A percentile compares a stretch with the other conserved stretches of the same genome.
These are phyloP conservation scores for Rhaphigaster nebulosa DNA, from an alignment of 2,888 invertebrate species.

Conservation along the genomic window DNA sequence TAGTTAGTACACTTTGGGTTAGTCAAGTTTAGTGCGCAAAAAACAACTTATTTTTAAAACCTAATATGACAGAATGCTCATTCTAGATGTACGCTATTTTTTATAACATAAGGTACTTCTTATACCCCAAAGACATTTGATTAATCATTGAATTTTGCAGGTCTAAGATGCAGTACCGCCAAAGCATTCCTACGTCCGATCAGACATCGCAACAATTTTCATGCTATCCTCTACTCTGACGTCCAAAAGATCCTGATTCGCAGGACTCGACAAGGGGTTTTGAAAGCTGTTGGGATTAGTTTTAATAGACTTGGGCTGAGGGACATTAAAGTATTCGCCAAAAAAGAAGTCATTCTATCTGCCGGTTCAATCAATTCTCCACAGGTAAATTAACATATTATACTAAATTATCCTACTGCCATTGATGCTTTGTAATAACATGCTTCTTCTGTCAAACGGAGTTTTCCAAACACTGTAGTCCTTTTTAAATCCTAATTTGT, in stretches of 20 bases:
- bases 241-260: slow-evolving; percentile 80
- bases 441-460: neutral
- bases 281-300: slow-evolving; percentile 77
- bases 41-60: no score
- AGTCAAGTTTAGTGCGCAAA: no score
- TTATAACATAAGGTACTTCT: slow-evolving; percentile 67
- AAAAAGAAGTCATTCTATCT: slow-evolving; percentile 85
- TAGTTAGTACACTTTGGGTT: no score
- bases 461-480: neutral
- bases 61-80: no score
- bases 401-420: neutral
- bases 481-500: neutral
- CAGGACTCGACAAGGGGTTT: slow-evolving; percentile 69
- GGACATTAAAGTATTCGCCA: slow-evolving; percentile 73
- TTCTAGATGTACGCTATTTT: neutral
- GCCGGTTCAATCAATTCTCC: slow-evolving; percentile 89
- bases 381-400: slow-evolving; percentile 68
- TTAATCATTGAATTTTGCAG: slow-evolving; percentile 50
- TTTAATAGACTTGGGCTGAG: slow-evolving; percentile 74
- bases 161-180: slow-evolving; percentile 81
- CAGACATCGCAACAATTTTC: slow-evolving; percentile 78
- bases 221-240: slow-evolving; percentile 78
- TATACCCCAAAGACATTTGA: slow-evolving; percentile 73
- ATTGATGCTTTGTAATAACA: neutral
- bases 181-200: slow-evolving; percentile 84